Conservation (phyloP, 2,888 invertebrate species). For the Hypsopygia costalis region DNA sequence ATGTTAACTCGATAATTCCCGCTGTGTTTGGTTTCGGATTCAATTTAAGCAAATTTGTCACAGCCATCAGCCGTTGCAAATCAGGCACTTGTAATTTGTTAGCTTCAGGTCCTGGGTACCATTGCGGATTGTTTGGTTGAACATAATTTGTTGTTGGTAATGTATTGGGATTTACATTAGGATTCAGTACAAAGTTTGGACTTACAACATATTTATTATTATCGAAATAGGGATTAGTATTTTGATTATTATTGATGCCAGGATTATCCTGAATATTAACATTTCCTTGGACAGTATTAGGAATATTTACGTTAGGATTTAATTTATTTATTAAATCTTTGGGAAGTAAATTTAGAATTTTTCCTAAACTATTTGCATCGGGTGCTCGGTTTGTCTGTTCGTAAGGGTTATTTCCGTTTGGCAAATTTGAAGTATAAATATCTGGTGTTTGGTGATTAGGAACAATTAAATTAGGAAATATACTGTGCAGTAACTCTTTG, state of each 20-base stretch:
- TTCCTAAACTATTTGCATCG: no score
- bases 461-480: not conserved
- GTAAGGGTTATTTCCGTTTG: no score
- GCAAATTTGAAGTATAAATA: no score
- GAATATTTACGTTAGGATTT: not conserved
- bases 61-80: conserved; percentile 17
- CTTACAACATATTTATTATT: not conserved
- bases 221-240: no score
- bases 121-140: not conserved
- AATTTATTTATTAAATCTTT: no score
- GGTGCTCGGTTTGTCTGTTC: no score
- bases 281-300: not conserved
- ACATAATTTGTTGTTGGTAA: not conserved
- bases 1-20: conserved; percentile 52
- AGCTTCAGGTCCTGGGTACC: no score
- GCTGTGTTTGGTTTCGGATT: conserved; percentile 24
- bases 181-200: not conserved
- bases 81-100: conserved; percentile 3
- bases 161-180: not conserved
- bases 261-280: no score
- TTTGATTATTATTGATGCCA: no score
- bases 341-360: no score
- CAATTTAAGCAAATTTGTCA: conserved; percentile 39
- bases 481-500: not conserved
- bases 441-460: no score